Evolutionary conservation across 2,797 vertebrate species (phyloP).

Genomic region (Distichodus sexfasciatus): DNA sequence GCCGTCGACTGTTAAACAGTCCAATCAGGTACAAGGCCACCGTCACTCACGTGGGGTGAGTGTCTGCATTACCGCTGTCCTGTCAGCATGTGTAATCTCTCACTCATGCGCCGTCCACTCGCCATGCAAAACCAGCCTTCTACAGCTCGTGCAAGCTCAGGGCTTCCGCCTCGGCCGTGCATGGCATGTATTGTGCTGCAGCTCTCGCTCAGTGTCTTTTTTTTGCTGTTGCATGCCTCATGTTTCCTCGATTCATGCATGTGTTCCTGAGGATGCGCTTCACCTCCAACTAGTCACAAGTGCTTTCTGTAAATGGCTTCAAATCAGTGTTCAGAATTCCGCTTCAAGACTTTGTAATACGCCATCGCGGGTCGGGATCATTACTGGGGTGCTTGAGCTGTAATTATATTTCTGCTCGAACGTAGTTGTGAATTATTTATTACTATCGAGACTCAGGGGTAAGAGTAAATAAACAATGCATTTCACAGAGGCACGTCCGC

Average conservation of each 20-base stretch:
- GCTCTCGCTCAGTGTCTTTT: neutral
- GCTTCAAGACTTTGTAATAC: constrained; percentile 2
- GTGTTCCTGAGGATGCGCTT: neutral
- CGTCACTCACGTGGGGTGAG: constrained; percentile 72
- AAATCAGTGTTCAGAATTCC: neutral
- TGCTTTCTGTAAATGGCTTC: neutral
- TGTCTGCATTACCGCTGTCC: constrained; percentile 57
- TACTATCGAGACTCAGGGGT: constrained; percentile 27
- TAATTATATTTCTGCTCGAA: constrained; percentile 44
- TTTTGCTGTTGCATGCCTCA: neutral
- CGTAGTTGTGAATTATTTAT: constrained; percentile 49
- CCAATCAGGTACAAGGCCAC: constrained; percentile 73
- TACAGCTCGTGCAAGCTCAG: constrained; percentile 12
- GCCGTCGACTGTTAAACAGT: constrained; percentile 70
- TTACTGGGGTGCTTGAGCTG: constrained; percentile 25
- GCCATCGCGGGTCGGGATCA: constrained; percentile 29
- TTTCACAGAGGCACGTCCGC: constrained; percentile 28
- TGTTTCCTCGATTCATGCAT: constrained; percentile 2
- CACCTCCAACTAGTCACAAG: neutral
- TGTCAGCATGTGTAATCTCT: constrained; percentile 49
- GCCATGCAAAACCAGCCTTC: constrained; percentile 46
- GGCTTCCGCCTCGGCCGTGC: neutral
- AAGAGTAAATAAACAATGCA: constrained; percentile 43
- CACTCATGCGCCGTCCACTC: constrained; percentile 46
- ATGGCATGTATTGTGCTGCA: neutral